Evolutionary conservation across 2,113 vertebrate species (phyloP).

Genomic region (Bujurquina vittata): DNA sequence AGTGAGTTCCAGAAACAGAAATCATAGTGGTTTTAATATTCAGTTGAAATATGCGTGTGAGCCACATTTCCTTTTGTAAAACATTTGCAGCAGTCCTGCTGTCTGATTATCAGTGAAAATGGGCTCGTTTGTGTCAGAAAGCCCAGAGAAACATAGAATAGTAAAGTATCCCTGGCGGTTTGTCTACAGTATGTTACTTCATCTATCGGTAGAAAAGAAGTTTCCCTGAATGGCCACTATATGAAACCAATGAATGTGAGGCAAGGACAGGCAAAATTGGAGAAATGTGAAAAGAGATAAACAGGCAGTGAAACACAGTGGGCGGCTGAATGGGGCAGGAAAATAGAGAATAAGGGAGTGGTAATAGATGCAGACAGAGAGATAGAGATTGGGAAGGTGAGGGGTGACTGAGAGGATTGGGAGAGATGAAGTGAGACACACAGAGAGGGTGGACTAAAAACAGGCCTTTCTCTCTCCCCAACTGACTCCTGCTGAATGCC

Average conservation of each 20-base stretch:
- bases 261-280: slow-evolving; percentile 1
- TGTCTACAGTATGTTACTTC: slow-evolving; percentile 19
- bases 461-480: slow-evolving; percentile 32
- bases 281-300: slow-evolving; percentile 4
- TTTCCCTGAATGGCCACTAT: neutral
- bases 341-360: slow-evolving; percentile 31
- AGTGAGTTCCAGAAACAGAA: neutral
- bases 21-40: slow-evolving; percentile 13
- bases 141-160: slow-evolving; percentile 5
- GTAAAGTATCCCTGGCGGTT: neutral
- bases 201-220: neutral
- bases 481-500: slow-evolving; percentile 51
- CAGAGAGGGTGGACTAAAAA: slow-evolving; percentile 25
- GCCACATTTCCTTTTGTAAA: slow-evolving; percentile 32
- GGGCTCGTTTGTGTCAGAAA: slow-evolving; percentile 17
- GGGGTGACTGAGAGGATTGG: neutral
- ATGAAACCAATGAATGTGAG: slow-evolving; percentile 27
- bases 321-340: slow-evolving; percentile 1
- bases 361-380: slow-evolving; percentile 31
- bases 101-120: slow-evolving; percentile 25
- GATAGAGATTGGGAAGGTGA: slow-evolving; percentile 31
- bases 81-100: slow-evolving; percentile 37
- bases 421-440: neutral
- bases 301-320: neutral
- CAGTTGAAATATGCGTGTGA: slow-evolving; percentile 47